Percentiles rank a stretch among this genome's conserved stretches.
Evolutionary conservation across 1,140 invertebrate species (phyloP).

Genomic region (Brachionus manjavacas): DNA sequence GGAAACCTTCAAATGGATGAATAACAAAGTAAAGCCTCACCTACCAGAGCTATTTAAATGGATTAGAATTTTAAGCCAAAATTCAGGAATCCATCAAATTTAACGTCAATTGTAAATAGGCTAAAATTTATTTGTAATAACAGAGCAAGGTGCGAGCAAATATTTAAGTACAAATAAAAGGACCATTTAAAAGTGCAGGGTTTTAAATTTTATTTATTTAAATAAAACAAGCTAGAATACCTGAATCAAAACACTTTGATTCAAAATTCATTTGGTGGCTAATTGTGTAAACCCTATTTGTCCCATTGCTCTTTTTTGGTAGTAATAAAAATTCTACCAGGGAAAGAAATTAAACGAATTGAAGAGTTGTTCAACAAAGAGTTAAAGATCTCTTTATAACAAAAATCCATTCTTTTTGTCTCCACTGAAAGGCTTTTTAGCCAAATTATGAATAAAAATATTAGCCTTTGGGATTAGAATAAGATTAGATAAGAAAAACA

Average conservation of each 20-base stretch:
- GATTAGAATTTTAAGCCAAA: not conserved
- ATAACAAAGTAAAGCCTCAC: not conserved
- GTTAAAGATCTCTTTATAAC: not conserved
- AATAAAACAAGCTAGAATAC: not conserved
- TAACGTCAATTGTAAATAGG: not conserved
- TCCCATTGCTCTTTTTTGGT: not conserved
- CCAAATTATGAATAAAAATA: not conserved
- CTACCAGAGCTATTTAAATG: not conserved
- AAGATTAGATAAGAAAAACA: not conserved
- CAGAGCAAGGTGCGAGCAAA: not conserved
- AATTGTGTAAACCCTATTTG: not conserved
- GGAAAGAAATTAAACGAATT: not conserved
- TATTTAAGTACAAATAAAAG: not conserved
- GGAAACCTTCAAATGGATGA: not conserved
- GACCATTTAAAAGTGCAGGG: not conserved
- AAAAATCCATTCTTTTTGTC: not conserved
- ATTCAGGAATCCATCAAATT: not conserved
- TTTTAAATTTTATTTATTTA: conserved; percentile 3
- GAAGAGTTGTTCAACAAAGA: not conserved
- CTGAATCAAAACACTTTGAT: not conserved
- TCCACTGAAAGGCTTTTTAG: not conserved
- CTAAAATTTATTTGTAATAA: not conserved
- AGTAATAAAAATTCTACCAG: too few species aligned
- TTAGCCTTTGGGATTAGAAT: not conserved
- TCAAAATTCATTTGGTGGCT: not conserved